Evolutionary conservation across 2,888 invertebrate species (phyloP).

Genomic region (Oxyteleia sp.): DNA sequence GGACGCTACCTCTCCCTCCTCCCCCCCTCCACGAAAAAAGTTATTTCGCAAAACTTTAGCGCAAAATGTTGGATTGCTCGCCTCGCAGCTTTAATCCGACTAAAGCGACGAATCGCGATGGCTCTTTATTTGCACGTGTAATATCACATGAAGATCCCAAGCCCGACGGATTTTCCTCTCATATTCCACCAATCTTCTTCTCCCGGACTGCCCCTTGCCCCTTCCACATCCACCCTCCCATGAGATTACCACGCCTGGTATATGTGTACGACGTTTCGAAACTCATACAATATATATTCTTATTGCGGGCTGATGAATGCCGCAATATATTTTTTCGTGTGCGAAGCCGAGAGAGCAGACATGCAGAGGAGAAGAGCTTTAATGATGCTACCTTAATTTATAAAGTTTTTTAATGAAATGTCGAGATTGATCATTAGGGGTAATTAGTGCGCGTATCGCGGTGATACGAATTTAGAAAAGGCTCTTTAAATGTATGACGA

Average conservation of each 20-base stretch:
- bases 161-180: slow-evolving; percentile 66
- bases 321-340: slow-evolving; percentile 43
- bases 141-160: slow-evolving; percentile 68
- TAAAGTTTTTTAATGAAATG: slow-evolving; percentile 45
- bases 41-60: slow-evolving; percentile 30
- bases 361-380: slow-evolving; percentile 8
- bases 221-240: slow-evolving; percentile 24
- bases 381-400: slow-evolving; percentile 29
- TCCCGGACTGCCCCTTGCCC: slow-evolving; percentile 28
- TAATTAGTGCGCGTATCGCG: slow-evolving; percentile 1
- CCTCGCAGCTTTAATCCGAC: slow-evolving; percentile 64
- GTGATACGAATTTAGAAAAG: no score
- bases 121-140: slow-evolving; percentile 72
- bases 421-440: slow-evolving; percentile 24
- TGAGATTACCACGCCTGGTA: slow-evolving; percentile 48
- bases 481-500: no score
- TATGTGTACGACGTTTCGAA: slow-evolving; percentile 51
- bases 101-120: slow-evolving; percentile 65
- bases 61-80: slow-evolving; percentile 56
- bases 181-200: slow-evolving; percentile 69
- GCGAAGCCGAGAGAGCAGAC: neutral
- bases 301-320: slow-evolving; percentile 54
- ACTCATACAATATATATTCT: slow-evolving; percentile 66
- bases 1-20: neutral
- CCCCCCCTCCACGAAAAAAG: slow-evolving; percentile 17